Evolutionary conservation across 2,797 vertebrate species (phyloP).

Genomic region (Coregonus ussuriensis): DNA sequence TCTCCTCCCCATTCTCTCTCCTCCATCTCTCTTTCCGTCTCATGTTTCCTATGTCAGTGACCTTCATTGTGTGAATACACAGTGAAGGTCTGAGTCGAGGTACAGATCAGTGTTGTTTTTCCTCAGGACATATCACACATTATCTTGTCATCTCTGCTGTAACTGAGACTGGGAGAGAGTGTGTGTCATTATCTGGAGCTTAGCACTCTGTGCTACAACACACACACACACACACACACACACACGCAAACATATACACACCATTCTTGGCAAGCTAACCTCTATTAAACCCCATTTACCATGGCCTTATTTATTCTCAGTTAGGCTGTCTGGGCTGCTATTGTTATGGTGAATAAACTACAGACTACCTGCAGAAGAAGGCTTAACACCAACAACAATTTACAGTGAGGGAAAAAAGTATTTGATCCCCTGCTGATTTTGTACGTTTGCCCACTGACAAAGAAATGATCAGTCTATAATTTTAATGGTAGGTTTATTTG

Average conservation of each 20-base stretch:
- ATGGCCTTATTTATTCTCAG: background rate
- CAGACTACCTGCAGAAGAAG: background rate
- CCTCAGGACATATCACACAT: conserved; percentile 1
- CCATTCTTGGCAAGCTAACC: background rate
- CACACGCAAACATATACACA: background rate
- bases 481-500: no score
- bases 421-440: no score
- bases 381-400: background rate
- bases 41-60: background rate
- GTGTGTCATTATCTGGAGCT: background rate
- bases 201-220: background rate
- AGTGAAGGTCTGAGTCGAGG: background rate
- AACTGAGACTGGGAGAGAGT: conserved; percentile 1
- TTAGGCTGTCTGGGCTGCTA: background rate
- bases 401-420: background rate
- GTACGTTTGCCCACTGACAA: no score
- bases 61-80: background rate
- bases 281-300: conserved; percentile 8
- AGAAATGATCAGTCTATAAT: no score
- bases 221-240: background rate
- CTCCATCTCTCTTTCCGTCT: background rate
- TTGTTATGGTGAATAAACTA: background rate
- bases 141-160: conserved; percentile 15
- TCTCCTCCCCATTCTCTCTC: background rate
- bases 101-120: conserved; percentile 2